These are phyloP conservation scores for Monopterus albus DNA, from an alignment of 2,113 vertebrate genomes.

Conservation along the genomic window DNA sequence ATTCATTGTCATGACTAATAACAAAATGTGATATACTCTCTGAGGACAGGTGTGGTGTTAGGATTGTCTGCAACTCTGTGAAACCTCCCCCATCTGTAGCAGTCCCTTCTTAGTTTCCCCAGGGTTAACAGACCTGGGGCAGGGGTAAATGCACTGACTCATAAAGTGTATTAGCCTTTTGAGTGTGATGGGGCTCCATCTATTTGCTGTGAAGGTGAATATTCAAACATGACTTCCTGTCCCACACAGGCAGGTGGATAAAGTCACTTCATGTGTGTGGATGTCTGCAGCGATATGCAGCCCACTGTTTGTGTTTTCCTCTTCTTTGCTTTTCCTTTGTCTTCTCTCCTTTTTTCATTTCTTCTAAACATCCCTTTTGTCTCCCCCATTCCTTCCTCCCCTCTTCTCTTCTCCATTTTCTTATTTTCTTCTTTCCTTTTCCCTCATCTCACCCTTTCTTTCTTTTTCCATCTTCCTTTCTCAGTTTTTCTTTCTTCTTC, in stretches of 20 bases:
- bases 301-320: background rate
- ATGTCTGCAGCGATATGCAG: slow-evolving; percentile 40
- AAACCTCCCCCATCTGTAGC: no score
- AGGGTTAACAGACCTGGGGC: background rate
- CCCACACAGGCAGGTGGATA: slow-evolving; percentile 41
- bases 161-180: slow-evolving; percentile 40
- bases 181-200: background rate
- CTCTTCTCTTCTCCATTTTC: no score
- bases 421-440: no score
- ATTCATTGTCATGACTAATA: no score
- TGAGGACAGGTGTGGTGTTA: no score
- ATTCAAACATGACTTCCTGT: slow-evolving; percentile 58
- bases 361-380: background rate
- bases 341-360: no score
- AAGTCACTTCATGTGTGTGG: slow-evolving; percentile 59
- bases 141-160: slow-evolving; percentile 10
- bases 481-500: background rate
- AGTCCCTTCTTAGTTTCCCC: accelerated
- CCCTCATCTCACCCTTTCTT: background rate
- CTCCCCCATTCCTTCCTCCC: background rate
- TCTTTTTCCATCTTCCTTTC: no score
- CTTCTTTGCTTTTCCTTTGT: background rate
- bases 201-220: slow-evolving; percentile 29
- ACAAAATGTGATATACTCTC: no score
- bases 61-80: no score